A percentile compares a stretch with the other conserved stretches of the same genome.
Conservation (phyloP, 2,888 invertebrate genomes). For the Tetheella fluctuosa region DNA sequence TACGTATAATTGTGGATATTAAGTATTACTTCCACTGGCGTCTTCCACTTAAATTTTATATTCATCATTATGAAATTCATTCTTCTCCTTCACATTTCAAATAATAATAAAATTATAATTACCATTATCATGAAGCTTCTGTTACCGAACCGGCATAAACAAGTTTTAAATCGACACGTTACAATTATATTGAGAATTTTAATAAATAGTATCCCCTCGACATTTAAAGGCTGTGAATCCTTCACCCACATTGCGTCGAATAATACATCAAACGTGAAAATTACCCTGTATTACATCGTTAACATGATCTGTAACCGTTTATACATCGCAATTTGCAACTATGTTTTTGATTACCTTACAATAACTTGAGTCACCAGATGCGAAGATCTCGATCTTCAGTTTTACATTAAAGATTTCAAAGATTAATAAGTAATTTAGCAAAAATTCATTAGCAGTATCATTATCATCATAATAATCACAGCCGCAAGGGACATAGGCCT, state of each 20-base stretch:
- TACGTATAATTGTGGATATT: too few relatives aligned
- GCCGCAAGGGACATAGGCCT: too few relatives aligned
- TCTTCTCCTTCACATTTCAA: neutral
- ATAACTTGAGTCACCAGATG: neutral
- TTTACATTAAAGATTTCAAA: neutral
- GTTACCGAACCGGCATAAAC: neutral
- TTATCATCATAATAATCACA: too few relatives aligned
- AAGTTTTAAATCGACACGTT: conserved; percentile 10
- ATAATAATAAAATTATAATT: neutral
- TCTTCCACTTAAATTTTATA: too few relatives aligned
- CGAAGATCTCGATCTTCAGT: too few relatives aligned
- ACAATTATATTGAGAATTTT: conserved; percentile 23
- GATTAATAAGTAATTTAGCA: too few relatives aligned
- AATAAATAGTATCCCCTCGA: conserved; percentile 28
- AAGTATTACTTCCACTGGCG: too few relatives aligned
- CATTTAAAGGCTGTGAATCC: conserved; percentile 34
- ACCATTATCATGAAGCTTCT: neutral
- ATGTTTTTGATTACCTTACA: conserved; percentile 1
- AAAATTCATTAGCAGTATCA: too few relatives aligned
- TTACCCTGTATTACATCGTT: conserved; percentile 43
- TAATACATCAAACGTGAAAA: conserved; percentile 42
- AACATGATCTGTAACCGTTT: conserved; percentile 34
- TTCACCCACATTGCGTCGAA: conserved; percentile 38
- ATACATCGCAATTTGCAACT: conserved; percentile 22
- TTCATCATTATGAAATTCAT: neutral